A percentile compares a stretch with the other conserved stretches of the same genome.
Evolutionary conservation across 1,140 invertebrate species (phyloP).

Genomic region (Nasonia longicornis): DNA sequence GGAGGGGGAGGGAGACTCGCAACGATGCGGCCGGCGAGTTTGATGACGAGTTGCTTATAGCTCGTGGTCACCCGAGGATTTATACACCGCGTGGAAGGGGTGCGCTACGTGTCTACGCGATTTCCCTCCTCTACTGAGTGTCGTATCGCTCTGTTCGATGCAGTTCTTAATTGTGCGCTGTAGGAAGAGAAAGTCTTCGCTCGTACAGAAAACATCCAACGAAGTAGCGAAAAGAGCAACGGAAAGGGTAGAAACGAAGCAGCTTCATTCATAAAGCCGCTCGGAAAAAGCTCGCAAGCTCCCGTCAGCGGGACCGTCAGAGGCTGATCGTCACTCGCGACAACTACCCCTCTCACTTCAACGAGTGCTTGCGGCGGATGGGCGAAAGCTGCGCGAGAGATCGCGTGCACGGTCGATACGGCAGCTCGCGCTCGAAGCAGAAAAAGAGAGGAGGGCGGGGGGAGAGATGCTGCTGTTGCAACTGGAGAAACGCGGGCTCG

Average conservation of each 20-base stretch:
- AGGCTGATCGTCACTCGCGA: background rate
- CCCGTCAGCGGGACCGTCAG: background rate
- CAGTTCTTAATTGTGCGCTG: too few species aligned
- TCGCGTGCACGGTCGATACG: background rate
- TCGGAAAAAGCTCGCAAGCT: background rate
- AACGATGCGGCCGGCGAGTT: background rate
- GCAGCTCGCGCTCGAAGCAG: background rate
- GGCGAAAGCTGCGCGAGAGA: conserved; percentile 56
- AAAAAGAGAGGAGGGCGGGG: too few species aligned
- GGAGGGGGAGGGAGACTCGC: too few species aligned
- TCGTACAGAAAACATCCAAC: too few species aligned
- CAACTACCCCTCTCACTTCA: background rate
- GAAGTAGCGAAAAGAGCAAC: too few species aligned
- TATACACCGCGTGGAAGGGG: background rate
- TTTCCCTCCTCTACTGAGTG: background rate
- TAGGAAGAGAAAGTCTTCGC: too few species aligned
- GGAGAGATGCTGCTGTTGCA: background rate
- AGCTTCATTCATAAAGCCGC: background rate
- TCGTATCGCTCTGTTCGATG: too few species aligned
- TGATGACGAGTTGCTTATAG: background rate
- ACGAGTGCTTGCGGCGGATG: conserved; percentile 47
- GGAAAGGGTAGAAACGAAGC: too few species aligned
- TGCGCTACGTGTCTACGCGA: background rate
- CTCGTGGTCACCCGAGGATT: background rate
- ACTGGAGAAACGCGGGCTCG: background rate